Evolutionary conservation across 2,888 invertebrate species (phyloP), one percentile per base, ranked within the genome.

Genomic region (Gasteruption jaculator): DNA sequence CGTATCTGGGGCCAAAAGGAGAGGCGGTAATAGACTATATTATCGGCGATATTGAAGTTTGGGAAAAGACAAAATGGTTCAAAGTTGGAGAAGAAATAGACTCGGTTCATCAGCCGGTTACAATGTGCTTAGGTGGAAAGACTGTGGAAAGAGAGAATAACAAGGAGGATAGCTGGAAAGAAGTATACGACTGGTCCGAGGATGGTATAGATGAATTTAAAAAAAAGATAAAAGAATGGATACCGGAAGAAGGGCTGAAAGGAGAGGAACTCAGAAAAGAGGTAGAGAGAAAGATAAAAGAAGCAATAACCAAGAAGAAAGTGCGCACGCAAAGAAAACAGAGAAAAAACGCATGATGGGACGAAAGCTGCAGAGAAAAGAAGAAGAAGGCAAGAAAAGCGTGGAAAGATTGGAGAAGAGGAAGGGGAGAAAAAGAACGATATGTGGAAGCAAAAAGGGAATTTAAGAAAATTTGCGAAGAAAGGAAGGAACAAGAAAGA

Each of bases 1-100:
- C n/a, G 3, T 32, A 29, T 3, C n/a, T 30, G 18, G 32, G 11
- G 16, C 24, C 12, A 26, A 38, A 25, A 10, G 11, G 25, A 22
- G 14, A 11, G 3, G 15, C 21, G 11, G 31, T 32, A 8, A 39
- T 33, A 3, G 39, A 32, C 12, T 40, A 33, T 16, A 33, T 24
- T 3, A 6, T 34, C 5, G 15, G 12, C 11, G 15, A 43, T 0
- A 15, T 8, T 1, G 31, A 14, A 11, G 27, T 7, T 2, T 10
- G 25, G 15, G 15, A 16, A 1, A 10, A 7, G 3, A 14, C 27
- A 0, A 12, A 25, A 2, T 19, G 15, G n/a, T n/a, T n/a, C n/a
- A n/a, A n/a, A n/a, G n/a, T n/a, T n/a, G n/a, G n/a, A n/a, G n/a
- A n/a, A n/a, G 19, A 15, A 5, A 11, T 32, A 14, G 29, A 16